Evolutionary conservation across 2,113 vertebrate species (phyloP).

Genomic region (Diphyllodes magnificus): DNA sequence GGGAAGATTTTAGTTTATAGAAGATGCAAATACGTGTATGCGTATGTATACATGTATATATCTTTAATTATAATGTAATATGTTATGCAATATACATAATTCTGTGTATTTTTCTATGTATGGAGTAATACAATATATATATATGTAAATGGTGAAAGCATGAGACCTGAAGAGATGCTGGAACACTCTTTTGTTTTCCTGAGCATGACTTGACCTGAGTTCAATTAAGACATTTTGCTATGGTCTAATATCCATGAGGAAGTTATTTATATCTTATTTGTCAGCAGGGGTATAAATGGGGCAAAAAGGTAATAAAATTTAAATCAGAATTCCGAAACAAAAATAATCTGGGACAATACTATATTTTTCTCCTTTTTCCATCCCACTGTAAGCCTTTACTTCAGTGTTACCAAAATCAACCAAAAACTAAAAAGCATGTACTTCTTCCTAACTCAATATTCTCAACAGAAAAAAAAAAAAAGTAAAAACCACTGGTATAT

Average conservation of each 20-base stretch:
- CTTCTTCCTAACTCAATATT: background rate
- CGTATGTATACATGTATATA: fast-evolving
- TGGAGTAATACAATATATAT: background rate
- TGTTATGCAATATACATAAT: background rate
- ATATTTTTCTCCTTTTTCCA: background rate
- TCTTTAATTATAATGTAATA: background rate
- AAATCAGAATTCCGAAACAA: background rate
- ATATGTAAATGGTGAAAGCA: background rate
- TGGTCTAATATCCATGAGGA: background rate
- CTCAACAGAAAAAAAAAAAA: background rate
- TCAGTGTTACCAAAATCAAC: background rate
- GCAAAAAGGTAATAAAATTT: background rate
- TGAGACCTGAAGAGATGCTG: background rate
- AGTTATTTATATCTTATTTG: background rate
- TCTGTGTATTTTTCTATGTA: background rate
- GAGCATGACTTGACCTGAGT: background rate
- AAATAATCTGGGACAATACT: background rate
- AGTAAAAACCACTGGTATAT: fast-evolving
- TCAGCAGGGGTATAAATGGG: background rate
- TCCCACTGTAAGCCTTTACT: background rate
- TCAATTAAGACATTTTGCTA: background rate
- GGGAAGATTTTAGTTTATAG: background rate
- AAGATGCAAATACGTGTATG: background rate
- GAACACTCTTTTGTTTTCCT: background rate
- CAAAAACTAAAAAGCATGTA: background rate